These are phyloP conservation scores for Cariama cristata DNA, from an alignment of 2,113 vertebrate genomes.

Conservation along the genomic window DNA sequence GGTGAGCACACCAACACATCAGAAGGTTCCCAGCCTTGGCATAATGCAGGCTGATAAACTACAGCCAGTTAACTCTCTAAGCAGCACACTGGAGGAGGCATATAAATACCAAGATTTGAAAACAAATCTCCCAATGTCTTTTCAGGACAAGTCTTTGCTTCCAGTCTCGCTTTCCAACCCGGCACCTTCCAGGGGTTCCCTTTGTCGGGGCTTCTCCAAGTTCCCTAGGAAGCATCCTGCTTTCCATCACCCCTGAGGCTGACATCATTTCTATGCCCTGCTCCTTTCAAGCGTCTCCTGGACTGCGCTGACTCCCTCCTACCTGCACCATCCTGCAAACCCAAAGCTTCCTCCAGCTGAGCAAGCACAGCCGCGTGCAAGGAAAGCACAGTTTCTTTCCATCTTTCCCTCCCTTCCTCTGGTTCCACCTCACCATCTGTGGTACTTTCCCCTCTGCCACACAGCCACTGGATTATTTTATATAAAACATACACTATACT, in stretches of 20 bases:
- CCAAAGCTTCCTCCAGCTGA: not conserved
- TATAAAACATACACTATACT: not conserved
- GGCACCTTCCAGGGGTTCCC: not conserved
- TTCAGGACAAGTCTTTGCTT: not conserved
- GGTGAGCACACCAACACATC: not conserved
- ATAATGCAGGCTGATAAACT: not conserved
- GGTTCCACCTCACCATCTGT: not conserved
- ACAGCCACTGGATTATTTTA: not conserved
- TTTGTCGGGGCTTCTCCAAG: not conserved
- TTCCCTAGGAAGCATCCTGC: not conserved
- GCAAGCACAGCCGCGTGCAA: not conserved
- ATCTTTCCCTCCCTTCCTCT: not conserved
- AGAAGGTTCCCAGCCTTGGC: not conserved
- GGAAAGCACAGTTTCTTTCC: not conserved
- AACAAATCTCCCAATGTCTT: not conserved
- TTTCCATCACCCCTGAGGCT: not conserved
- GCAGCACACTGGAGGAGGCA: not conserved
- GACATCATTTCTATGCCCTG: not conserved
- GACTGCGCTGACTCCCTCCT: not conserved
- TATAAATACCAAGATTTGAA: not conserved
- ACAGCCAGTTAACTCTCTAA: not conserved
- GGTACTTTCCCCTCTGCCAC: not conserved
- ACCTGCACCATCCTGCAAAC: not conserved
- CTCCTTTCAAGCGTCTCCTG: not conserved
- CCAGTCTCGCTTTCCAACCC: not conserved